These are phyloP conservation scores for Notoglanidium macrostoma DNA, from an alignment of 2,797 vertebrate genomes.

Conservation along the genomic window DNA sequence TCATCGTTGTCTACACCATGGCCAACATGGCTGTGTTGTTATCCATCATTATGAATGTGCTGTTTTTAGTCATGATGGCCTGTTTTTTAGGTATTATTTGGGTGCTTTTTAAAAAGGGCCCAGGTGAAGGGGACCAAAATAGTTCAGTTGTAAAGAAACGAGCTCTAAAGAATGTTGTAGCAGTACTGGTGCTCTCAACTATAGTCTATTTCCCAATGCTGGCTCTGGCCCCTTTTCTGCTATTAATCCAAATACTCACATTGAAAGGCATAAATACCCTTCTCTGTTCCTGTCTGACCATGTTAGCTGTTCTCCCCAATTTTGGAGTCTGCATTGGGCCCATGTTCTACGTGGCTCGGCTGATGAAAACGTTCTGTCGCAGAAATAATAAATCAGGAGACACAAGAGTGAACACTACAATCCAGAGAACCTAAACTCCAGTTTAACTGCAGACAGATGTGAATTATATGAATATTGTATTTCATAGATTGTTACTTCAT, in stretches of 20 bases:
- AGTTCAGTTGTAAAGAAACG: neutral
- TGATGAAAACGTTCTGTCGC: conserved; percentile 52
- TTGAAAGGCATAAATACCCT: neutral
- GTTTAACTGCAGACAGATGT: neutral
- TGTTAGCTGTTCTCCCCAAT: neutral
- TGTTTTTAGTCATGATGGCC: conserved; percentile 7
- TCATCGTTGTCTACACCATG: neutral
- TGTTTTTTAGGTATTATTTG: neutral
- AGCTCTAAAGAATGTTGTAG: conserved; percentile 13
- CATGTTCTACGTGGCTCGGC: conserved; percentile 59
- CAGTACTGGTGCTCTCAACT: neutral
- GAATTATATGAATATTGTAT: neutral
- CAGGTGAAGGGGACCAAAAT: conserved; percentile 18
- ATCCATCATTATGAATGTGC: neutral
- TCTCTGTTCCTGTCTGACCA: neutral
- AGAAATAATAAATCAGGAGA: conserved; percentile 15
- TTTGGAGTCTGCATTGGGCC: conserved; percentile 63
- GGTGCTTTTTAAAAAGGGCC: conserved; percentile 38
- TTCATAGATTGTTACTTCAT: neutral
- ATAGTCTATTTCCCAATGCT: conserved; percentile 13
- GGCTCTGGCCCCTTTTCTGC: neutral
- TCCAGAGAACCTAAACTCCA: neutral
- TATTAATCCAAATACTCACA: neutral
- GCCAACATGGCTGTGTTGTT: neutral
- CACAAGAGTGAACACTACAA: neutral